Base-by-base conservation (phyloP, 1,140 invertebrate genomes). In the Orussus abietinus region DNA sequence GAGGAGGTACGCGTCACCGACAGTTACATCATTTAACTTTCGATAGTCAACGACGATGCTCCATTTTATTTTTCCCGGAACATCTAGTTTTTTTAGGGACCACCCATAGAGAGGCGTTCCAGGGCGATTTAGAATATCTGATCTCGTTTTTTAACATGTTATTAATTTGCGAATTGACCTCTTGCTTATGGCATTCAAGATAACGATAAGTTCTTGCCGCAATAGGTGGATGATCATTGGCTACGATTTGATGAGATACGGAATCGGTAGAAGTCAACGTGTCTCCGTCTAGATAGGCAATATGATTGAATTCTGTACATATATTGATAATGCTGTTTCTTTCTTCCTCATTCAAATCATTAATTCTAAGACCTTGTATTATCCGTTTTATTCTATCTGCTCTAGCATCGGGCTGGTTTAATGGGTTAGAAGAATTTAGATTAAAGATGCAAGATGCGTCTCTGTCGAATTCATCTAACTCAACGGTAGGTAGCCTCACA, bases 1-100 rank as follows among this genome's bases (percentile, higher is more conserved):
- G 5, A 81, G 43, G 1, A 77, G 79, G 54, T 65, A 79, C 20
- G 19, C 38, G 22, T 69, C 60, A 12, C 40, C 47, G 3, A 66
- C 48, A 1, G 59, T 69, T 11, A 53, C 42, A 7, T 64, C 46
- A 43, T 72, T 74, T 12, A 69, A 38, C 52, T 56, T 54, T 12
- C 58, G 28, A 37, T 57, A 72, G 43, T 69, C 62, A 6, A 69
- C 52, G 3, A 62, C 59, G 6, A 70, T 14, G 32, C 64, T 30
- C 56, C 62, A 69, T 51, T 57, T 64, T 18, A 17, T 40, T 48
- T 61, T 46, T 14, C 52, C 55, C 13, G 47, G 48, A 5, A 51
- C 36, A 28, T 64, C 59, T 5, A 20, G 4, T 33, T 63, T 66
- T 38, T 67, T 64, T 33, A n/a, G 55, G 57, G 7, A 55, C 49